These are phyloP conservation scores for Euzophera pinguis DNA, from an alignment of 2,888 invertebrate species.

Conservation along the genomic window DNA sequence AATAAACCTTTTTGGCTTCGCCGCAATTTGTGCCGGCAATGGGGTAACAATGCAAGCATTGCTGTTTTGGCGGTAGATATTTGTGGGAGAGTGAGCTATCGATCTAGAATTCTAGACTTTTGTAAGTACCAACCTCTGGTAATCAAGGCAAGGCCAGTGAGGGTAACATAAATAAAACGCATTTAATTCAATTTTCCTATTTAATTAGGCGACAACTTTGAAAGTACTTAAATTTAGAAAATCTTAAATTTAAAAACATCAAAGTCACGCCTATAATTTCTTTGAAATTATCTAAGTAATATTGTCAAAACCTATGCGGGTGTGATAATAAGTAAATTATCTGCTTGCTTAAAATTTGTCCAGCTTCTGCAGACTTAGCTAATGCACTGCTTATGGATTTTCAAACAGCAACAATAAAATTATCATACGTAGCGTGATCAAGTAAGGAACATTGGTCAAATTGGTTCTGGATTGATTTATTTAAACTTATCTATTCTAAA, in stretches of 20 bases:
- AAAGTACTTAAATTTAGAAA: slow-evolving; percentile 3
- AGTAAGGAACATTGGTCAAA: background rate
- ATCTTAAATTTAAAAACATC: slow-evolving; percentile 6
- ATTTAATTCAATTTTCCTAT: background rate
- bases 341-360: too few relatives aligned
- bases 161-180: background rate
- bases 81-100: too few relatives aligned
- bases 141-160: background rate
- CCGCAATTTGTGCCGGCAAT: too few relatives aligned
- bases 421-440: slow-evolving; percentile 8
- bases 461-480: slow-evolving; percentile 7
- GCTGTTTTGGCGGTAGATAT: too few relatives aligned
- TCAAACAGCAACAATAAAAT: background rate
- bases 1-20: too few relatives aligned
- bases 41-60: too few relatives aligned
- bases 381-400: background rate
- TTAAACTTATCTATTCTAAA: slow-evolving; percentile 11
- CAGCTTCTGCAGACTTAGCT: too few relatives aligned
- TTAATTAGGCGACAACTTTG: slow-evolving; percentile 7
- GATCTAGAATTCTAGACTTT: too few relatives aligned
- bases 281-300: slow-evolving; percentile 1
- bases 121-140: too few relatives aligned
- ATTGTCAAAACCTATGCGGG: slow-evolving; percentile 3
- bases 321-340: background rate
- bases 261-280: background rate